phyloP scores from a whole-genome alignment of 2,888 invertebrate species.

The Cistogaster globosa region DNA sequence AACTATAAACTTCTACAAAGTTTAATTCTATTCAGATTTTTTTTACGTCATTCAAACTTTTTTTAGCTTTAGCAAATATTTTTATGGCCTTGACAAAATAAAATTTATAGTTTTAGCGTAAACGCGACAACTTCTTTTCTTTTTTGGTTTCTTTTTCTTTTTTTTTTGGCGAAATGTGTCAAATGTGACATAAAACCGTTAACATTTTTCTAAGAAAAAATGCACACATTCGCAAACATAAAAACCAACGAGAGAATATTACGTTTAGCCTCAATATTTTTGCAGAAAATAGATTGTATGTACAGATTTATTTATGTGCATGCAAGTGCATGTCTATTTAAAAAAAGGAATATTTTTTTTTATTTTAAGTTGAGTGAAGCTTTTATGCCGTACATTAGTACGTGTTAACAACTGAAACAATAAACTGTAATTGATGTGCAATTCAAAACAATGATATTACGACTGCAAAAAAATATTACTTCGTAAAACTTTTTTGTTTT shows the following conservation, averaged over 20 bases:
- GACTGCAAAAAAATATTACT: conserved; percentile 2
- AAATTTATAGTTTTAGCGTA: conserved; percentile 69
- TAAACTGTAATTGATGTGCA: conserved; percentile 75
- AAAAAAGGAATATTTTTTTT: conserved; percentile 2
- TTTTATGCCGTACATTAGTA: conserved; percentile 70
- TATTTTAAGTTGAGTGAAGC: conserved; percentile 48
- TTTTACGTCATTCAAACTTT: conserved; percentile 29
- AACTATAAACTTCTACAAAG: conserved; percentile 27
- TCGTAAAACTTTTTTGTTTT: not conserved
- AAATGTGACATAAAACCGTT: conserved; percentile 70
- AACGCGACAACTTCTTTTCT: conserved; percentile 50
- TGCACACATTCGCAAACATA: not conserved
- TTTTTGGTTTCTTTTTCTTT: not conserved
- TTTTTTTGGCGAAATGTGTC: conserved; percentile 59
- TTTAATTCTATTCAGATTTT: conserved; percentile 34
- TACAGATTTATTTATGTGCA: not conserved
- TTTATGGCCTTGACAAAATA: conserved; percentile 70
- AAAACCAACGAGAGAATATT: conserved; percentile 50
- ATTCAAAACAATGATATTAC: conserved; percentile 69
- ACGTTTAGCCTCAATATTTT: conserved; percentile 70
- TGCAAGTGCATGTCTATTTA: conserved; percentile 9
- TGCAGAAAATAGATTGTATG: conserved; percentile 55
- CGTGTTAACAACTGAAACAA: conserved; percentile 75
- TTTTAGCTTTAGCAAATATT: conserved; percentile 48
- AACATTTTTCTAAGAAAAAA: conserved; percentile 51